Base-by-base conservation (phyloP, 2,797 vertebrate genomes). In the Syngnathus rostellatus region DNA sequence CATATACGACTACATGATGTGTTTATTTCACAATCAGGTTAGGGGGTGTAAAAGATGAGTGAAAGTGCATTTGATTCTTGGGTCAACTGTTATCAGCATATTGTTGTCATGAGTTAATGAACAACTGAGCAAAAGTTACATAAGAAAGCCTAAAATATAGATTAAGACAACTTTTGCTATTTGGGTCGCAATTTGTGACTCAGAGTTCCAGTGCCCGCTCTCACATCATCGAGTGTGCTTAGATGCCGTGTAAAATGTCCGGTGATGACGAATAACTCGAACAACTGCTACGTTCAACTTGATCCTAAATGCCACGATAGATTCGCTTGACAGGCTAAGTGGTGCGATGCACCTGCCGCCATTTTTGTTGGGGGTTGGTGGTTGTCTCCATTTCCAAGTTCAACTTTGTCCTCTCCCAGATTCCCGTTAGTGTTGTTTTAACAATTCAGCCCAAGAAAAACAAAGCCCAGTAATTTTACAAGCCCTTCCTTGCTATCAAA, bases 101-200 rank as follows among this genome's bases (percentile, higher is more conserved):
- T 38, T 6, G 50, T 16, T 75, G 31, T 51, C 54, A 57, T 1
- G 4, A 66, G 79, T 84, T 82, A 85, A 81, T 81, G 60, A 78
- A 72, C 69, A 80, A 75, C 77, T 67, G 72, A 19, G 8, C 64
- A 46, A 41, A 19, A 59, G 21, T 65, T 72, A 54, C 23, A 68
- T 60, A 75, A 68, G 54, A 60, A 53, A 8, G 5, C 3, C 43
- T 21, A 17, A 38, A 62, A 50, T 64, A 21, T 68, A 17, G 3
- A 8, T 8, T 25, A 25, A 25, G 25, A 21, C 9, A 71, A 25
- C 16, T 61, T 12, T 10, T 63, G 1, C 39, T 59, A 19, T 58
- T 58, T 58, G 25, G 31, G 55, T 58, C 55, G 16, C 16, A 37
- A 25, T 2, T 25, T 11, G 8, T 41, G 8, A 41, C 10, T 60